A percentile compares a stretch with the other conserved stretches of the same genome.
Conservation (phyloP, 2,113 vertebrate species). For the Oncorhynchus masou region DNA sequence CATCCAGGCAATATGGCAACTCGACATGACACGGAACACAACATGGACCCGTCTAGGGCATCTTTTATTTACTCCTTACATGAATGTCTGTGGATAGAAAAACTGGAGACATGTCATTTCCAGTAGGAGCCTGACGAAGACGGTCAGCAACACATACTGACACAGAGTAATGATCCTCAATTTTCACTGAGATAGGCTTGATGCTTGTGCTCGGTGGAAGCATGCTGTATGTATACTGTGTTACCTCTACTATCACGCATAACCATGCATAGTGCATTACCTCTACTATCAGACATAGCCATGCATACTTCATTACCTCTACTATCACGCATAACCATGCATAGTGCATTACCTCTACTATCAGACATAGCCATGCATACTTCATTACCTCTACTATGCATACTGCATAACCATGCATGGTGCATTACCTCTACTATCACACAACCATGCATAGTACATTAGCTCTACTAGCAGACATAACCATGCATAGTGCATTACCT, state of each 20-base stretch:
- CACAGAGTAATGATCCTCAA: neutral
- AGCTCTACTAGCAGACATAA: too few species aligned
- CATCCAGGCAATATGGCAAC: neutral
- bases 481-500: too few species aligned
- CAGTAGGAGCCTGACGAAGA: neutral
- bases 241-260: neutral
- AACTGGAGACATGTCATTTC: neutral
- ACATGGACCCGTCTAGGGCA: neutral
- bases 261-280: neutral
- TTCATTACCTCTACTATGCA: too few species aligned
- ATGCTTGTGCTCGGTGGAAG: neutral
- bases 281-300: neutral
- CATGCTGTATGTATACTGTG: neutral
- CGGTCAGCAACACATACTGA: constrained; percentile 4
- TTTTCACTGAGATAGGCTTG: neutral
- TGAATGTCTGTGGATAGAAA: neutral
- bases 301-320: neutral
- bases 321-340: too few species aligned
- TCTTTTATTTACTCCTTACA: constrained; percentile 14
- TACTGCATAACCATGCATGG: too few species aligned
- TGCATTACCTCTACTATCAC: too few species aligned
- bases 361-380: too few species aligned
- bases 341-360: too few species aligned
- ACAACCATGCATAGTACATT: too few species aligned
- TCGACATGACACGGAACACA: neutral